A percentile compares a stretch with the other conserved stretches of the same genome.
Evolutionary conservation across 2,113 vertebrate genomes (phyloP).

Genomic region (Microcebus tavaratra): DNA sequence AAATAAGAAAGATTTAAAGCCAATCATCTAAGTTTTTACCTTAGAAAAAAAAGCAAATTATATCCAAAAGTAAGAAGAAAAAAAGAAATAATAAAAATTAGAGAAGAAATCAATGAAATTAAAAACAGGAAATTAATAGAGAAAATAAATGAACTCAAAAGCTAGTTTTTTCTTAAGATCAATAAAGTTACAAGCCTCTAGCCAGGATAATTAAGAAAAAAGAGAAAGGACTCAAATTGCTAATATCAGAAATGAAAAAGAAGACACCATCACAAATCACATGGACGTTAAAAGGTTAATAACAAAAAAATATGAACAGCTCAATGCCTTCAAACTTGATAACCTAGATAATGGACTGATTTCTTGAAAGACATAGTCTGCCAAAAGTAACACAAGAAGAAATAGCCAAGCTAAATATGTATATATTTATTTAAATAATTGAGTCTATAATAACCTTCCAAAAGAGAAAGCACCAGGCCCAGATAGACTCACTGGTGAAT

Average conservation of each 20-base stretch:
- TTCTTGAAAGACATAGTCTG: background rate
- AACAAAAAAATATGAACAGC: background rate
- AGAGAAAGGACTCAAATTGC: background rate
- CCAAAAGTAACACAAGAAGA: conserved; percentile 30
- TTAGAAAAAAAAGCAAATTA: background rate
- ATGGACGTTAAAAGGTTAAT: background rate
- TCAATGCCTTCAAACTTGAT: background rate
- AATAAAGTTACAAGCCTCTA: background rate
- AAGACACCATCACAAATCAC: background rate
- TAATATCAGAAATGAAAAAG: background rate
- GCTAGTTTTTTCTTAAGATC: background rate
- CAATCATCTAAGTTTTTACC: background rate
- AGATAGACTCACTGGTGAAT: background rate
- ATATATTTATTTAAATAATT: background rate
- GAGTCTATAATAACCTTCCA: background rate
- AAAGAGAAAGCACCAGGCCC: background rate
- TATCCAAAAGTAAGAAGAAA: background rate
- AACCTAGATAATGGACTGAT: background rate
- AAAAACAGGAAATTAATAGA: background rate
- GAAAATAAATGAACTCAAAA: background rate
- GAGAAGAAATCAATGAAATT: background rate
- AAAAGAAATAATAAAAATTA: conserved; percentile 12
- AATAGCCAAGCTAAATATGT: background rate
- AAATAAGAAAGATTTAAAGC: background rate
- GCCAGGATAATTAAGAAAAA: background rate